Evolutionary conservation across 2,113 vertebrate species (phyloP).

Genomic region (Cephalopterus ornatus): DNA sequence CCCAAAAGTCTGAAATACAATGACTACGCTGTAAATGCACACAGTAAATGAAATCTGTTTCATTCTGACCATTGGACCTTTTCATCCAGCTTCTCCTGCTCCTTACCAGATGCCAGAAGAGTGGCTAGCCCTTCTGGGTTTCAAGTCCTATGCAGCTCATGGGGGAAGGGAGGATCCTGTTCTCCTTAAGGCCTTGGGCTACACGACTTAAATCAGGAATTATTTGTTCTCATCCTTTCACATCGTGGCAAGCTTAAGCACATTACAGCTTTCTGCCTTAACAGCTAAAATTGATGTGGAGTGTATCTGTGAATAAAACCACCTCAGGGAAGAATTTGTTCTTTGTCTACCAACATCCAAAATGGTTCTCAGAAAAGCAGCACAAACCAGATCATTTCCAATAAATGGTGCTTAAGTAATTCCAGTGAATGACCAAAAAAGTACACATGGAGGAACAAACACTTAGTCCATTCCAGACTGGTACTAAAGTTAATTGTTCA

Average conservation of each 20-base stretch:
- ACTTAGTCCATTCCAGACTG: background rate
- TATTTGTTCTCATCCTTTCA: background rate
- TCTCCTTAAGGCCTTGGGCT: background rate
- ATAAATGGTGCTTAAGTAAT: slow-evolving; percentile 37
- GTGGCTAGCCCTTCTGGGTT: background rate
- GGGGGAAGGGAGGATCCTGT: background rate
- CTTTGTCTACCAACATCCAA: slow-evolving; percentile 31
- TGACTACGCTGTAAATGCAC: background rate
- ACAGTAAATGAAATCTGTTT: background rate
- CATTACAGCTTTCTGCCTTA: background rate
- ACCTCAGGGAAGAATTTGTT: slow-evolving; percentile 56
- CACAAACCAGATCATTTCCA: slow-evolving; percentile 30
- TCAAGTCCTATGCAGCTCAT: background rate
- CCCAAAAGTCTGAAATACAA: background rate
- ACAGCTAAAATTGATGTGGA: background rate
- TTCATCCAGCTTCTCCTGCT: background rate
- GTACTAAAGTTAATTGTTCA: slow-evolving; percentile 1
- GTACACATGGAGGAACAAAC: background rate
- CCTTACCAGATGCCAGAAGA: background rate
- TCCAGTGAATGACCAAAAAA: slow-evolving; percentile 12
- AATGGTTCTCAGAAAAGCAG: slow-evolving; percentile 55
- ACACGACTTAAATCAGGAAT: background rate
- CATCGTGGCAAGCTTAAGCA: background rate
- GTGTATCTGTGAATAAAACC: slow-evolving; percentile 14
- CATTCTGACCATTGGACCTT: background rate